Percentiles rank a stretch among this genome's conserved stretches.
phyloP scores from a whole-genome alignment of 2,888 invertebrate genomes.

The Pomacea canaliculata region DNA sequence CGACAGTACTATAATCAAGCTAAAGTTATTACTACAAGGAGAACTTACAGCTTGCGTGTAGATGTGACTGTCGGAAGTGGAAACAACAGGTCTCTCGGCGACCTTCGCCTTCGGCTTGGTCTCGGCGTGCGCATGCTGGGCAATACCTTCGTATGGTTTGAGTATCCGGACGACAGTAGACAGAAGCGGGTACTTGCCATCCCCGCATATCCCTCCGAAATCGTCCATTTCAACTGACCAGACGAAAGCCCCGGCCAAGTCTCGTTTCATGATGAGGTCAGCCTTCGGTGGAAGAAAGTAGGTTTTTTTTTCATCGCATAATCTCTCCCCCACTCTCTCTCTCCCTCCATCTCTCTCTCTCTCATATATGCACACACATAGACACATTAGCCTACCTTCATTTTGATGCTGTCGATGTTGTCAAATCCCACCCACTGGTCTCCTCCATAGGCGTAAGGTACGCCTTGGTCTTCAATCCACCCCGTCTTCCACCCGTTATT shows the following conservation, averaged over 20 bases:
- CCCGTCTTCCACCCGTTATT: constrained; percentile 74
- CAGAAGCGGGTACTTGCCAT: constrained; percentile 90
- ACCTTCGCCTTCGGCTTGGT: constrained; percentile 1
- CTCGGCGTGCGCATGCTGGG: constrained; percentile 10
- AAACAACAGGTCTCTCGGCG: no score
- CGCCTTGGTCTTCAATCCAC: constrained; percentile 97
- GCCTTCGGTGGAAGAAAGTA: constrained; percentile 35
- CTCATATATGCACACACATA: no score
- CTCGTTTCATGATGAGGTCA: constrained; percentile 43
- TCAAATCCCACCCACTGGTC: constrained; percentile 94
- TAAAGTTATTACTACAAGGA: no score
- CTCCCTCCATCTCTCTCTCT: no score
- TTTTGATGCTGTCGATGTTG: constrained; percentile 86
- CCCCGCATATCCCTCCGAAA: constrained; percentile 87
- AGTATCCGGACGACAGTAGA: constrained; percentile 81
- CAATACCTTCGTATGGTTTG: constrained; percentile 28
- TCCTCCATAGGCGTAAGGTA: constrained; percentile 88
- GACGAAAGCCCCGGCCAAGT: constrained; percentile 89
- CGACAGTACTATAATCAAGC: no score
- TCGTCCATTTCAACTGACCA: constrained; percentile 98
- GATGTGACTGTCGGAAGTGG: no score
- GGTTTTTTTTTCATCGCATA: background rate
- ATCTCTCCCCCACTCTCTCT: no score
- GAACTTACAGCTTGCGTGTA: no score
- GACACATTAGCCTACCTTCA: constrained; percentile 73